Conservation (phyloP, 2,888 invertebrate genomes). For the Apamea monoglypha region DNA sequence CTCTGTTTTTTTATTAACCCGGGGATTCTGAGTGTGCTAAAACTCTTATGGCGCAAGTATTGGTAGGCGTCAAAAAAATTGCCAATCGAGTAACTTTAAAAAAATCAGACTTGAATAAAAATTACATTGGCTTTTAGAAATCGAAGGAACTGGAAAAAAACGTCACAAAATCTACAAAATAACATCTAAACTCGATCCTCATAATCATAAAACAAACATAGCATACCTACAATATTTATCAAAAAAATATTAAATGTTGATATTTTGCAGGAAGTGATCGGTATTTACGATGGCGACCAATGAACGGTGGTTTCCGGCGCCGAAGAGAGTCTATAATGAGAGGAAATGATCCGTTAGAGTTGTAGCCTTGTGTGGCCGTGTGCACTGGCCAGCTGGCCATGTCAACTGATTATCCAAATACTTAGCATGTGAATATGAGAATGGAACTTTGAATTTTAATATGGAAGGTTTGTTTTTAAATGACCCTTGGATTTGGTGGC, state of each 20-base stretch:
- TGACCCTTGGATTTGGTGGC: not conserved
- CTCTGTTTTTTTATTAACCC: not conserved
- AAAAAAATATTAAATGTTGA: constrained; percentile 61
- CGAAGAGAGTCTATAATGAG: constrained; percentile 70
- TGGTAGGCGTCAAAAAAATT: not conserved
- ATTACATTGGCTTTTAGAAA: not conserved
- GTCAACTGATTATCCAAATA: constrained; percentile 62
- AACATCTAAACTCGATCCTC: constrained; percentile 17
- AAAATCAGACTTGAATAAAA: not conserved
- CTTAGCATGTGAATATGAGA: constrained; percentile 45
- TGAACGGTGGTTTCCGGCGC: constrained; percentile 82
- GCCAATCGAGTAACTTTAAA: not conserved
- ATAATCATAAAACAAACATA: constrained; percentile 31
- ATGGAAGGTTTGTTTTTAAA: constrained; percentile 9
- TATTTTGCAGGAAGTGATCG: constrained; percentile 80
- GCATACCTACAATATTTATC: constrained; percentile 17
- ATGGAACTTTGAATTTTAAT: constrained; percentile 19
- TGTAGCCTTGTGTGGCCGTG: constrained; percentile 52
- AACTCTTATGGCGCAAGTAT: not conserved
- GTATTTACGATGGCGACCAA: constrained; percentile 79
- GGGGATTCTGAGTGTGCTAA: not conserved
- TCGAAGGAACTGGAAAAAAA: not conserved
- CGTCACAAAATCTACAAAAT: constrained; percentile 9
- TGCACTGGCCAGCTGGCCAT: constrained; percentile 46
- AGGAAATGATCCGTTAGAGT: constrained; percentile 66